Evolutionary conservation across 1,140 invertebrate species (phyloP), one percentile per base, ranked within the genome.

Genomic region (Drosophila nikananu): DNA sequence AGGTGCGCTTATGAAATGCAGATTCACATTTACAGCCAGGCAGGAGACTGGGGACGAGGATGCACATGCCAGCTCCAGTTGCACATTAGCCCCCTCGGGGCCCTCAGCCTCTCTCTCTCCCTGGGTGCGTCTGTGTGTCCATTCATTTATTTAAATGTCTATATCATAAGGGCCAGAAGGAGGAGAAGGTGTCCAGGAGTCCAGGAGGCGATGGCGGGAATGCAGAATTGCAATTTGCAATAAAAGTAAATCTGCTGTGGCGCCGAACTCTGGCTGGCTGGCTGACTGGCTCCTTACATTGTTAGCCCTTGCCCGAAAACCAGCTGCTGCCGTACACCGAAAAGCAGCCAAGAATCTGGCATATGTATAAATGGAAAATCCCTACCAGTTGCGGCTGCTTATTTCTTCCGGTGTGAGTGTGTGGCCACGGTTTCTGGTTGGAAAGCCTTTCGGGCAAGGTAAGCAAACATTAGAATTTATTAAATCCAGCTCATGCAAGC

Each of bases 401-500:
- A 17, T 55, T 55, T 55, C 54, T 55, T 21, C 3, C 21, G 21
- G 54, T 55, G 52, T 30, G 41, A 57, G 62, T 63, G 59, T 51
- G 70, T 73, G 75, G 39, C 17, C 17, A 30, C 49, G 82, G 82
- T 86, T 87, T 63, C 61, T 51, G 80, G 80, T 83, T 72, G 80
- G 80, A 83, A 83, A 86, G 83, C 71, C 83, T 87, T 86, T 83
- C 51, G 80, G 83, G 81, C 81, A 81, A 77, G 84, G 72, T 87
- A 87, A 89, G 83, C 83, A 87, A 87, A 87, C 84, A 87, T 89
- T 87, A 83, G 83, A 87, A 87, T 87, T 87, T 87, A 87, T 87
- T 83, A 89, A 86, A 83, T 87, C 77, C 77, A 89, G 73, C 83
- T 74, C 72, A 60, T 59, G 72, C 72, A 66, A 59, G 41, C 62